These are phyloP conservation scores for Gryllus longicercus DNA, from an alignment of 2,888 invertebrate species.

Conservation along the genomic window DNA sequence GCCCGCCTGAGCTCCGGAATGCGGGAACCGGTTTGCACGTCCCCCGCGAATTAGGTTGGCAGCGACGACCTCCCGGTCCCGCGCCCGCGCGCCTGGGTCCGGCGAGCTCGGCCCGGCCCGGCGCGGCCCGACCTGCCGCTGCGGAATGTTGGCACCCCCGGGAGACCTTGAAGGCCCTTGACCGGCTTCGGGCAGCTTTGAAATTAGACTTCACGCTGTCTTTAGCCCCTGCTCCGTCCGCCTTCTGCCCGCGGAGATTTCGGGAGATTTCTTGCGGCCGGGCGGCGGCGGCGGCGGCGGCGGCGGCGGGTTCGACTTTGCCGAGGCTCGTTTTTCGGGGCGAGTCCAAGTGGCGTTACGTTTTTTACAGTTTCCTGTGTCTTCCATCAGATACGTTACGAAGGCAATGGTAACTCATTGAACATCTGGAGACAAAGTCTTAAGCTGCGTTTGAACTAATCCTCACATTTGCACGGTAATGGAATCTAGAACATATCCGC, in stretches of 20 bases:
- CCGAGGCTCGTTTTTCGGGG: too few relatives aligned
- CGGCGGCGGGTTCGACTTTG: neutral
- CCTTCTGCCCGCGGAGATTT: neutral
- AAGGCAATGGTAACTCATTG: too few relatives aligned
- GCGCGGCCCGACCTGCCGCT: too few relatives aligned
- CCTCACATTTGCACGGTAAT: too few relatives aligned
- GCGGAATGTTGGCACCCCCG: neutral
- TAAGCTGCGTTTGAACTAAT: too few relatives aligned
- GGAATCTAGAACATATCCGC: too few relatives aligned
- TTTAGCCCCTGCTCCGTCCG: neutral
- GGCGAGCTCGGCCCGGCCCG: too few relatives aligned
- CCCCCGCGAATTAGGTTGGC: slow-evolving; percentile 9
- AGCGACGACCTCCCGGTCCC: neutral
- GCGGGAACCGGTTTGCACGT: neutral
- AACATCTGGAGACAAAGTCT: too few relatives aligned
- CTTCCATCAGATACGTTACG: too few relatives aligned
- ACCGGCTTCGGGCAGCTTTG: slow-evolving; percentile 17
- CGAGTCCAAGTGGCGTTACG: too few relatives aligned
- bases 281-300: neutral
- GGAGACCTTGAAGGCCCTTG: neutral
- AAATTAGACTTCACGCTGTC: neutral
- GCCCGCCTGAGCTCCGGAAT: too few relatives aligned
- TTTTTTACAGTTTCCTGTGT: too few relatives aligned
- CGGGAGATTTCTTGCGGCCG: neutral
- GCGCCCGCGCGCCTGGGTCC: neutral